Evolutionary conservation across 1,140 invertebrate genomes (phyloP).

Genomic region (Drosophila ironensis): DNA sequence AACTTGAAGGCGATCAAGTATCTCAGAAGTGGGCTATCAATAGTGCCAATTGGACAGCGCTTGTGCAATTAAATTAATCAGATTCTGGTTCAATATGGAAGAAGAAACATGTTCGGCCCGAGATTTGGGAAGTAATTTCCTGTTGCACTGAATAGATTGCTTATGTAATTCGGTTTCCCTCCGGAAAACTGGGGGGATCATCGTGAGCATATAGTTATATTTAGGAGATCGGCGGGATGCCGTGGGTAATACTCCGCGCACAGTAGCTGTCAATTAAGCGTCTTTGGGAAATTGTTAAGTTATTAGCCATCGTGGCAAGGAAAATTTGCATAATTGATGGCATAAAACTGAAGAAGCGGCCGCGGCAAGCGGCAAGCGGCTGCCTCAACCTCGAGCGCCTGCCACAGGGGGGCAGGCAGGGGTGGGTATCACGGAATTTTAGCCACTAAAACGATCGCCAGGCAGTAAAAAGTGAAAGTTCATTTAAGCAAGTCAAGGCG

Average conservation of each 20-base stretch:
- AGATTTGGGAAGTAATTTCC: not conserved
- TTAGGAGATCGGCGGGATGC: constrained; percentile 26
- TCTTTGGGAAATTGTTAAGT: constrained; percentile 72
- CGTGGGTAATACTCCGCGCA: constrained; percentile 35
- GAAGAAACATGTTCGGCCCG: not conserved
- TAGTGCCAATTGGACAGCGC: not conserved
- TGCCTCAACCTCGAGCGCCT: constrained; percentile 32
- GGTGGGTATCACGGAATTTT: constrained; percentile 1
- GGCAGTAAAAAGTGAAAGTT: constrained; percentile 79
- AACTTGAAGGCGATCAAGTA: constrained; percentile 42
- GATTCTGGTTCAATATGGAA: too few species aligned
- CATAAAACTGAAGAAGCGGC: constrained; percentile 51
- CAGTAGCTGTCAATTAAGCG: constrained; percentile 76
- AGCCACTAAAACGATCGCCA: constrained; percentile 39
- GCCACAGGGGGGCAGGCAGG: constrained; percentile 24
- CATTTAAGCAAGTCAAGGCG: constrained; percentile 77
- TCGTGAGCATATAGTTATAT: constrained; percentile 12
- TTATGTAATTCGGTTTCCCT: too few species aligned
- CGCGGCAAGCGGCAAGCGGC: constrained; percentile 12
- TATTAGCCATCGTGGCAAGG: constrained; percentile 57
- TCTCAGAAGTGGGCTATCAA: constrained; percentile 3
- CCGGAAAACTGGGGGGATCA: constrained; percentile 8
- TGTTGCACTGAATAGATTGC: too few species aligned
- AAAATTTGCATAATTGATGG: constrained; percentile 81
- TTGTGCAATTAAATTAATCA: not conserved